Conservation (phyloP, 2,113 vertebrate genomes). For the Coturnix japonica region DNA sequence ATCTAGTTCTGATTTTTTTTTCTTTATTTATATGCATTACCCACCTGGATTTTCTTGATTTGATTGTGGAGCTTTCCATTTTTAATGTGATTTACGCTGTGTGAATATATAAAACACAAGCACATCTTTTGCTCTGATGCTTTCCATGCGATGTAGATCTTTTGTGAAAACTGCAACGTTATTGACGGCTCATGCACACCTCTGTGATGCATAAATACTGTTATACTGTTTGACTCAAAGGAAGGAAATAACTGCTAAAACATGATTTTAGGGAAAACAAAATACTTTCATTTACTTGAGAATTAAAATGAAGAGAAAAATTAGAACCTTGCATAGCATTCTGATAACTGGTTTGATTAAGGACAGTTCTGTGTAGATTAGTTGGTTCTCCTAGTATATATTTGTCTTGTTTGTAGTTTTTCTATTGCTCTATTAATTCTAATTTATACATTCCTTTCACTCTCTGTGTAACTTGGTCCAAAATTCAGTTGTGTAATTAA, state of each 20-base stretch:
- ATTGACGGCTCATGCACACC: neutral
- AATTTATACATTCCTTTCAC: neutral
- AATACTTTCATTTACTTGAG: neutral
- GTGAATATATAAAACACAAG: neutral
- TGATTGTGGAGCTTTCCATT: neutral
- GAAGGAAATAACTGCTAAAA: neutral
- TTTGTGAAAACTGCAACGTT: neutral
- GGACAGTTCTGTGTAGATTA: neutral
- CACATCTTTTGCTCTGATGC: neutral
- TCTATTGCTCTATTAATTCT: neutral
- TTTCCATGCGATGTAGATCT: neutral
- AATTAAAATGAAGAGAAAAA: neutral
- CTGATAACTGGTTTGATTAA: neutral
- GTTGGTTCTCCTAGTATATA: neutral
- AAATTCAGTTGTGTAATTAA: neutral
- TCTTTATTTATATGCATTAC: neutral
- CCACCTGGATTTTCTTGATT: neutral
- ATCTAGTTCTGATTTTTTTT: neutral
- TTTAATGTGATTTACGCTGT: neutral
- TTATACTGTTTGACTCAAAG: neutral
- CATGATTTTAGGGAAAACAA: neutral
- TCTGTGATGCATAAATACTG: neutral
- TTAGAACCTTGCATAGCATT: neutral
- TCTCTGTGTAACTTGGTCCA: neutral
- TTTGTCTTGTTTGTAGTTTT: neutral